phyloP scores from a whole-genome alignment of 2,888 invertebrate species.

The Notodonta ziczac region DNA sequence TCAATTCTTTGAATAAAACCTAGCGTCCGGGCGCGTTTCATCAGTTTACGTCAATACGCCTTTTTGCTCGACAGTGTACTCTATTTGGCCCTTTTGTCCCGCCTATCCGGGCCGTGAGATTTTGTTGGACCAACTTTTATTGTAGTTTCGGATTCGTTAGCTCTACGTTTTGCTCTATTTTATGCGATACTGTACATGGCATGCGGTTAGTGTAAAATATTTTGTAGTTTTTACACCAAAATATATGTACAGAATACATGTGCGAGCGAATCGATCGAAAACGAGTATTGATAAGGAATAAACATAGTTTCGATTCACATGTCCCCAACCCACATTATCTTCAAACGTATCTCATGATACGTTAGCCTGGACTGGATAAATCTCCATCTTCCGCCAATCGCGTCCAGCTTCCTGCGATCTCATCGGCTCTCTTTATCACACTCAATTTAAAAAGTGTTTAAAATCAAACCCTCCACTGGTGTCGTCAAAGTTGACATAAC shows the following conservation, averaged over 20 bases:
- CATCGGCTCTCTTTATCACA: too few species aligned
- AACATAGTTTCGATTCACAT: too few species aligned
- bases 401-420: too few species aligned
- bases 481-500: constrained; percentile 4
- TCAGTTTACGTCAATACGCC: constrained; percentile 37
- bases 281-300: too few species aligned
- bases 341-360: too few species aligned
- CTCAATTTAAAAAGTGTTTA: neutral
- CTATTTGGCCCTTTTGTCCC: constrained; percentile 5
- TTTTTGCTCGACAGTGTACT: constrained; percentile 32
- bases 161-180: constrained; percentile 18
- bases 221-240: neutral
- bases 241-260: too few species aligned
- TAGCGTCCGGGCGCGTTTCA: constrained; percentile 30
- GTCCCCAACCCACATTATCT: too few species aligned
- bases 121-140: constrained; percentile 40
- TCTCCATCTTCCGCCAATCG: too few species aligned
- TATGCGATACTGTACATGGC: neutral
- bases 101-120: constrained; percentile 19
- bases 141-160: constrained; percentile 35
- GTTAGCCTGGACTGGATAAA: too few species aligned
- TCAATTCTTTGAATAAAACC: constrained; percentile 13
- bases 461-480: neutral
- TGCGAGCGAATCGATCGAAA: too few species aligned
- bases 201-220: neutral